Evolutionary conservation across 2,113 vertebrate genomes (phyloP).

Genomic region (Heterochromis multidens): DNA sequence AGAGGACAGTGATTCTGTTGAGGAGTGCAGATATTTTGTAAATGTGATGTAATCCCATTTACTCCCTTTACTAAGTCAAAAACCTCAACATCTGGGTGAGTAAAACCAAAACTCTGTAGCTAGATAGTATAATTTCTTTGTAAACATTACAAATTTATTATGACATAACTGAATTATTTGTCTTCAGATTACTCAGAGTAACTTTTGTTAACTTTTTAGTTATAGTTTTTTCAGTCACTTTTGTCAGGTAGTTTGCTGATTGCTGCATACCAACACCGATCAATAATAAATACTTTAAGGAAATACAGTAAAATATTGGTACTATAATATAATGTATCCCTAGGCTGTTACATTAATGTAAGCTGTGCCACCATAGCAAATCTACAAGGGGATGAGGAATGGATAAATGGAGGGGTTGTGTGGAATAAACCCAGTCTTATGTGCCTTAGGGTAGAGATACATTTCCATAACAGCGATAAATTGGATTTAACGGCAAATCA

Average conservation of each 20-base stretch:
- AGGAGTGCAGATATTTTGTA: not conserved
- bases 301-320: not conserved
- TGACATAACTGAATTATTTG: not conserved
- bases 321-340: conserved; percentile 10
- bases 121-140: not conserved
- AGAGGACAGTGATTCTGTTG: not conserved
- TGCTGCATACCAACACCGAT: not conserved
- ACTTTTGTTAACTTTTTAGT: not conserved
- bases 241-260: not conserved
- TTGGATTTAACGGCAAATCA: conserved; percentile 82
- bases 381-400: conserved; percentile 58
- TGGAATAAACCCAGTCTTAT: conserved; percentile 59
- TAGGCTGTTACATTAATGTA: conserved; percentile 58
- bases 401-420: conserved; percentile 47
- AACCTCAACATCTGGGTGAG: not conserved
- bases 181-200: not conserved
- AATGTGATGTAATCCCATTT: not conserved
- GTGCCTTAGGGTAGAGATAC: conserved; percentile 62
- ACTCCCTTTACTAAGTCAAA: not conserved
- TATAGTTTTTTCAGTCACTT: not conserved
- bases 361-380: conserved; percentile 40
- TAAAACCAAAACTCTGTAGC: not conserved
- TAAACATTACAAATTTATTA: not conserved
- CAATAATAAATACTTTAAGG: not conserved
- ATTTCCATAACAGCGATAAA: conserved; percentile 81